Percentiles rank a stretch among this genome's conserved stretches.
Conservation (phyloP, 2,888 invertebrate genomes). For the Idaea straminata region DNA sequence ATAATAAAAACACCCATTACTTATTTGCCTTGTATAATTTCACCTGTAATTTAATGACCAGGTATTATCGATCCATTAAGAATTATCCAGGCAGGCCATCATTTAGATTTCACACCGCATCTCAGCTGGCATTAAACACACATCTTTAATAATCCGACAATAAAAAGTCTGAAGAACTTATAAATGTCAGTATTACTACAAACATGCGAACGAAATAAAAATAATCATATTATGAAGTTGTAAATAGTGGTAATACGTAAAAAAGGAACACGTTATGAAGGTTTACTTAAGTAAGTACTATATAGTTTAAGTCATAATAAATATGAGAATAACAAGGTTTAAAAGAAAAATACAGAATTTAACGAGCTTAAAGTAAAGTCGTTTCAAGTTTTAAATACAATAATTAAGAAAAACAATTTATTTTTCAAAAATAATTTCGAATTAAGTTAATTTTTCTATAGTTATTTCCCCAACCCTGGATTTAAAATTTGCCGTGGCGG, state of each 20-base stretch:
- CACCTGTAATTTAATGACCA: constrained; percentile 7
- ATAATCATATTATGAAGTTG: constrained; percentile 12
- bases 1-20: neutral
- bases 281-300: neutral
- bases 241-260: constrained; percentile 1
- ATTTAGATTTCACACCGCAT: constrained; percentile 27
- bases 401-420: too few species aligned
- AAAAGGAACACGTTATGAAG: neutral
- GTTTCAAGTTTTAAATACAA: neutral
- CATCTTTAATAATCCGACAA: constrained; percentile 25
- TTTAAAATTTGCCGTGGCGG: constrained; percentile 21
- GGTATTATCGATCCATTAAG: constrained; percentile 17
- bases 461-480: constrained; percentile 36
- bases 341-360: neutral
- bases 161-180: constrained; percentile 21
- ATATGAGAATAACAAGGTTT: neutral
- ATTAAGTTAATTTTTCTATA: neutral
- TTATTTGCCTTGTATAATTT: neutral
- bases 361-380: neutral
- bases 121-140: constrained; percentile 9
- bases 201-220: constrained; percentile 18
- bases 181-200: constrained; percentile 28
- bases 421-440: too few species aligned
- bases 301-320: constrained; percentile 9
- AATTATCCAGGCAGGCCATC: constrained; percentile 8